Evolutionary conservation across 2,797 vertebrate species (phyloP).

Genomic region (Caiman crocodilus): DNA sequence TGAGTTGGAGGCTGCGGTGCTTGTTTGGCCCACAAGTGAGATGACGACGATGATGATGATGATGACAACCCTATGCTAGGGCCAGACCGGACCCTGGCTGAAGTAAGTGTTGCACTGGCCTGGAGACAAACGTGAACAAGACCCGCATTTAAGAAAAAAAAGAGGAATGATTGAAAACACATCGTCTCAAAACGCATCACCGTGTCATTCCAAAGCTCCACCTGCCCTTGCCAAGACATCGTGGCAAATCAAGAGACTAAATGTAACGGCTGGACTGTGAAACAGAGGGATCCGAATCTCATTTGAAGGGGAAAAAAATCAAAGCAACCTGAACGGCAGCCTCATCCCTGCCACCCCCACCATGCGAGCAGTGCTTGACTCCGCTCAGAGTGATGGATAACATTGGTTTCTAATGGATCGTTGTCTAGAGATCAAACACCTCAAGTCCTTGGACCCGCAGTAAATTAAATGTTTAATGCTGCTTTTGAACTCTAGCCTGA

Average conservation of each 20-base stretch:
- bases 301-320: background rate
- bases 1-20: background rate
- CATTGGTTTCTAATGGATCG: background rate
- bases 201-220: rapidly evolving
- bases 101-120: too few relatives aligned
- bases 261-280: background rate
- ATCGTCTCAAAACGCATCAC: background rate
- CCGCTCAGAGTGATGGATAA: background rate
- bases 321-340: background rate
- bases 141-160: too few relatives aligned
- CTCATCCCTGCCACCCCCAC: background rate
- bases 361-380: background rate
- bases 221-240: background rate
- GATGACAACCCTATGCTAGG: background rate
- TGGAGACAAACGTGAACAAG: too few relatives aligned
- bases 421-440: background rate
- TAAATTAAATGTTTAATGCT: background rate
- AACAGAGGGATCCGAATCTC: background rate
- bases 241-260: background rate
- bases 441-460: background rate
- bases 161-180: background rate
- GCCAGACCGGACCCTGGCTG: too few relatives aligned
- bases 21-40: background rate
- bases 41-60: background rate
- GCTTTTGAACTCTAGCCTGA: background rate